Evolutionary conservation across 2,888 invertebrate genomes (phyloP).

Genomic region (Acrocyrtus sp.): DNA sequence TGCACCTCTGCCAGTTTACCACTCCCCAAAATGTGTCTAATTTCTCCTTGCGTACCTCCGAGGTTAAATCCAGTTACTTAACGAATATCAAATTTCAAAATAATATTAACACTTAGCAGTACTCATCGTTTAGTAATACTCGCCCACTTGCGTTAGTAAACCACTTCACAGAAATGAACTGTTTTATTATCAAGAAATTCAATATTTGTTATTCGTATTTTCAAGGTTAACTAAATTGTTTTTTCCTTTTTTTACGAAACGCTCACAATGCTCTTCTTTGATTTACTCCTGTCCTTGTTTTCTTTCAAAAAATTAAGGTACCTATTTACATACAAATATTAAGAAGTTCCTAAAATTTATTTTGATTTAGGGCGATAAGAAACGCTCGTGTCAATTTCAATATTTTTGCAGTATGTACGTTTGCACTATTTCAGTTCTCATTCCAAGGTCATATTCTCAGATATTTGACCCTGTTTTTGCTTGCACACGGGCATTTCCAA

Average conservation of each 20-base stretch:
- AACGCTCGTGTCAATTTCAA: too few species aligned
- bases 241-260: background rate
- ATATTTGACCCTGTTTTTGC: too few species aligned
- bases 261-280: background rate
- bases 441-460: background rate
- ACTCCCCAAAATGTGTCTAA: slow-evolving; percentile 30
- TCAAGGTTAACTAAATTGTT: background rate
- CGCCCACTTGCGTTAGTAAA: background rate
- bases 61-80: background rate
- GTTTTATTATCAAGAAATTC: background rate
- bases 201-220: background rate
- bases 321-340: too few species aligned
- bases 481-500: too few species aligned
- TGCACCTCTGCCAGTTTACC: background rate
- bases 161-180: background rate
- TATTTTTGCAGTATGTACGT: too few species aligned
- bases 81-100: slow-evolving; percentile 5
- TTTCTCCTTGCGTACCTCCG: background rate
- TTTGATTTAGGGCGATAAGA: too few species aligned
- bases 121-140: too few species aligned
- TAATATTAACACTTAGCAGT: too few species aligned
- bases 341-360: too few species aligned
- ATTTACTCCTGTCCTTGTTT: background rate
- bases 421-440: background rate
- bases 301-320: too few species aligned